phyloP scores from a whole-genome alignment of 2,888 invertebrate species.

The Agrotis clavis region DNA sequence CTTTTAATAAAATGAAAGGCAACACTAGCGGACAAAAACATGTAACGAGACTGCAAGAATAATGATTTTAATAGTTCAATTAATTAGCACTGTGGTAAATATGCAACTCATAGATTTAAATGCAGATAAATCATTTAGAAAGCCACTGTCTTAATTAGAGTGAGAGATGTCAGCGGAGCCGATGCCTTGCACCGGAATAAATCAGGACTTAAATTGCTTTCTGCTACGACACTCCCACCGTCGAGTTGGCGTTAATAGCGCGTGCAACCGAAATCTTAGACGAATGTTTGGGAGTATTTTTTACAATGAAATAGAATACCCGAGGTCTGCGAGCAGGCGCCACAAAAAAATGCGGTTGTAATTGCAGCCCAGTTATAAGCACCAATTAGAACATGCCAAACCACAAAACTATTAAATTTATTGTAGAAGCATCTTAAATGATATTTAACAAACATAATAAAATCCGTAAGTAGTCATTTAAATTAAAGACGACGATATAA shows the following conservation, averaged over 20 bases:
- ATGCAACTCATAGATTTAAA: conserved; percentile 71
- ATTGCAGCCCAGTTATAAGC: conserved; percentile 74
- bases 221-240: conserved; percentile 88
- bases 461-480: conserved; percentile 74
- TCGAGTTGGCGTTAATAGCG: conserved; percentile 89
- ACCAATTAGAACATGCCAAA: conserved; percentile 78
- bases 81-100: conserved; percentile 62
- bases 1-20: not conserved
- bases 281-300: conserved; percentile 84
- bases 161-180: conserved; percentile 84
- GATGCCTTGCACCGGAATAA: conserved; percentile 83
- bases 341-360: conserved; percentile 78
- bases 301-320: conserved; percentile 82
- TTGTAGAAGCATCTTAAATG: conserved; percentile 71
- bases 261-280: conserved; percentile 88
- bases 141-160: conserved; percentile 86
- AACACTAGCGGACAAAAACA: not conserved
- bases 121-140: conserved; percentile 81
- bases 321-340: conserved; percentile 79
- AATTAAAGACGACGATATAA: conserved; percentile 73
- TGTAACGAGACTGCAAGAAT: conserved; percentile 14
- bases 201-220: conserved; percentile 89
- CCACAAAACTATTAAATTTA: conserved; percentile 71
- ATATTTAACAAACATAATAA: conserved; percentile 72
- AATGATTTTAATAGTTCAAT: conserved; percentile 63